A percentile compares a stretch with the other conserved stretches of the same genome.
Evolutionary conservation across 2,113 vertebrate genomes (phyloP).

Genomic region (Xiphorhynchus elegans): DNA sequence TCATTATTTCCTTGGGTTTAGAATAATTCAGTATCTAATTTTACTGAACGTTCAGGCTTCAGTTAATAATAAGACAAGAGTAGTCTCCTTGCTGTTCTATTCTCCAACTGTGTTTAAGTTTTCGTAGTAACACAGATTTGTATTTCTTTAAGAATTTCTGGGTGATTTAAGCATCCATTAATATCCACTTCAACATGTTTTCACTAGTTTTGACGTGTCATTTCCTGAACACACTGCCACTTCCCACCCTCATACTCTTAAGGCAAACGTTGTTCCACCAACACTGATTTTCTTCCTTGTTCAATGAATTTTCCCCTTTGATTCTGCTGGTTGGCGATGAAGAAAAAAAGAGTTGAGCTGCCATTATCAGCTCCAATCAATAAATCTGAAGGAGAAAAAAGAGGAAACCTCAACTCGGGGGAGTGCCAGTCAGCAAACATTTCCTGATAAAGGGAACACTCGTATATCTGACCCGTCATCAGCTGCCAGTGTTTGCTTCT

Average conservation of each 20-base stretch:
- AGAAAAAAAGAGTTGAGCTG: background rate
- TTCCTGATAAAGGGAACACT: constrained; percentile 78
- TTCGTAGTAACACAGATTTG: background rate
- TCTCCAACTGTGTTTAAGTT: background rate
- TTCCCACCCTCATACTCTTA: background rate
- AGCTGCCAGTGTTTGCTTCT: constrained; percentile 78
- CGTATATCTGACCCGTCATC: constrained; percentile 80
- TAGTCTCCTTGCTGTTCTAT: background rate
- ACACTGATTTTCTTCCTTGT: background rate
- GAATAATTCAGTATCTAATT: background rate
- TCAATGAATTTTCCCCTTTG: background rate
- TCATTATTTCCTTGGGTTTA: background rate
- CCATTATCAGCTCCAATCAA: constrained; percentile 54
- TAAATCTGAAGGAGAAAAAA: constrained; percentile 50
- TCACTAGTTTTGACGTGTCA: constrained; percentile 2
- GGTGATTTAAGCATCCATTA: constrained; percentile 28
- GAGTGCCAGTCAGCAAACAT: constrained; percentile 76
- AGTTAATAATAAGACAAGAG: background rate
- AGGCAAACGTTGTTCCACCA: background rate
- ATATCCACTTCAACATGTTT: background rate
- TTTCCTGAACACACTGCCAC: constrained; percentile 19
- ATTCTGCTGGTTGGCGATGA: background rate
- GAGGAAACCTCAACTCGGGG: constrained; percentile 56
- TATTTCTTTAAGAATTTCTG: constrained; percentile 2
- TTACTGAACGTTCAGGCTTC: background rate